phyloP scores from a whole-genome alignment of 2,113 vertebrate species.

The Talpa occidentalis region DNA sequence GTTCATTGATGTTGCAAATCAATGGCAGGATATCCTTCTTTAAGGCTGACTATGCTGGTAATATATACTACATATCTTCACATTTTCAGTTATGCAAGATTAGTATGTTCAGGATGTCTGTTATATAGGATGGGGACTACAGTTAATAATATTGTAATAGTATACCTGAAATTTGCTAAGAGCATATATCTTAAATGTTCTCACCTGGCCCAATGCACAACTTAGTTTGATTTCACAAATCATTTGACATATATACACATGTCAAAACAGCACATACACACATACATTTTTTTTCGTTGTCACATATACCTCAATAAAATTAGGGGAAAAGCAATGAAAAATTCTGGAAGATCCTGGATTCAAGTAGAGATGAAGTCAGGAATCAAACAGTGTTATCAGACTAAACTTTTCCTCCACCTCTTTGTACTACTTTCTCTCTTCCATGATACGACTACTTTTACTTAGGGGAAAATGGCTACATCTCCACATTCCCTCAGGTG shows the following conservation, averaged over 20 bases:
- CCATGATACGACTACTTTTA: background rate
- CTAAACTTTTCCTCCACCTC: background rate
- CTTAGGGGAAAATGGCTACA: conserved; percentile 7
- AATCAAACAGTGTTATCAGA: background rate
- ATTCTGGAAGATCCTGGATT: background rate
- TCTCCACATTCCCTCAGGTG: background rate
- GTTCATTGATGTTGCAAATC: background rate
- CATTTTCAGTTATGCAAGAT: background rate
- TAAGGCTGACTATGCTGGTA: background rate
- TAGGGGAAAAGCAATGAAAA: background rate
- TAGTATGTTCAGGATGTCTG: background rate
- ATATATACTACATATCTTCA: background rate
- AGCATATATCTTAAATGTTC: background rate
- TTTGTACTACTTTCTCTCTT: background rate
- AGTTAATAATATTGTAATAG: background rate
- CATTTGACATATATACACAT: background rate
- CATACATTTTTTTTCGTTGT: background rate
- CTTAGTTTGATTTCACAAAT: background rate
- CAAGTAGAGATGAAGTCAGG: background rate
- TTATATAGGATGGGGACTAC: background rate
- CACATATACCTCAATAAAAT: conserved; percentile 7
- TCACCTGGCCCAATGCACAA: background rate
- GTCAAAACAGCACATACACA: background rate
- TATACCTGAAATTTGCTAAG: background rate
- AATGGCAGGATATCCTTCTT: background rate